Evolutionary conservation across 2,797 vertebrate genomes (phyloP), one percentile per base, ranked within the genome.

Genomic region (Arnoldichthys spilopterus): DNA sequence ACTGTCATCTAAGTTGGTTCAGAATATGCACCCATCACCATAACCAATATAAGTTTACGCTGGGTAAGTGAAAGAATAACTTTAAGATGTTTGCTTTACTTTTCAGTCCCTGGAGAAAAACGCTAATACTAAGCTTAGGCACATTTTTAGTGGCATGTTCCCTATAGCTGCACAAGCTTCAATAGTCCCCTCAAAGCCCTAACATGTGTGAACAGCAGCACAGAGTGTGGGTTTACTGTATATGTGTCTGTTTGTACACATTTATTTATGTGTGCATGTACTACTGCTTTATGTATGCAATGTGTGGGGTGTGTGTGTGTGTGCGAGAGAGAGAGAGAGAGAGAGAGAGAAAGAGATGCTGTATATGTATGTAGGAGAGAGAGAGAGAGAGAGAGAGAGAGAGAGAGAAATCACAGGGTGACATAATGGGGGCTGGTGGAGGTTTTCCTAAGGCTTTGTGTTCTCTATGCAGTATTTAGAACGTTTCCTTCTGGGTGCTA

Each of bases 1-100:
- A 99, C 97, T 99, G 97, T 95, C 97, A 99, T 98, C 97, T 98
- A 99, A 99, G 97, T 98, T 99, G 97, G 97, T 97, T 96, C 97
- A 98, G 97, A 98, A 98, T 98, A 98, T 98, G 96, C 96, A 96
- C 95, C 97, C 95, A 92, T 88, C 73, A 87, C 94, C 93, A 93
- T 89, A 89, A 91, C 93, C 90, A 90, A 78, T 92, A 90, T 94
- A 93, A 91, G 86, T 92, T 92, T 86, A 90, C 91, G 91, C 94
- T 96, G 94, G 97, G 97, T 99, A 98, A 98, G 97, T 98, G 94
- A 95, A 92, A 93, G 93, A 88, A 92, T 90, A 82, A 73, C 91
- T 94, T 91, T 91, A 90, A 34, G 49, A 26, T 64, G 26, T 70
- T 74, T 74, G 22, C 64, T 79, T 51, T 61, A 64, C 66, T 53